Evolutionary conservation across 1,140 invertebrate species (phyloP), one percentile per base, ranked within the genome.

Genomic region (Oreohelix idahoensis): DNA sequence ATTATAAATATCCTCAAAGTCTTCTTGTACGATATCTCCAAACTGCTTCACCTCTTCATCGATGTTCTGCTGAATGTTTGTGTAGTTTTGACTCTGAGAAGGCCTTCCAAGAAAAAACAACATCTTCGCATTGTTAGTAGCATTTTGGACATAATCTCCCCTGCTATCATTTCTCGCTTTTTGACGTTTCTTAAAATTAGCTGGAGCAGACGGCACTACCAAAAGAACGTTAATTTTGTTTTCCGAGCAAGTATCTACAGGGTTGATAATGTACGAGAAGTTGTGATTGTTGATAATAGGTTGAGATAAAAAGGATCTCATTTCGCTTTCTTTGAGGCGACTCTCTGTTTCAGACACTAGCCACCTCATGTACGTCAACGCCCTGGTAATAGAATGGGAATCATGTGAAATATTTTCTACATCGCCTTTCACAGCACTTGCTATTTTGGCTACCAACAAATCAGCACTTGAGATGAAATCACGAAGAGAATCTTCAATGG

Each of bases 11-110:
- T 97, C 96, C n/a, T 93, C 83, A 91, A 97, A 97, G 86, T 94
- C 95, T n/a, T 95, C 96, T 93, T 96, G 95, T 45, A 97, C 93
- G 81, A 97, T 93, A 89, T 97, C 96, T n/a, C 93, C 91, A 86
- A 95, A 94, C 0, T 85, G 86, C 0, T 87, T 87, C 87, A 94
- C 94, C 91, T 97, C 96, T 32, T 53, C 70, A 17, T 66, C 58
- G 20, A 86, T 39, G 42, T 39, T 32, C 20, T 63, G 23, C 36
- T 85, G 66, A 10, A 78, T 29, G 10, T 42, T 29, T 4, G 39
- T 51, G 11, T 2, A 4, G 1, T 36, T 53, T 77, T 73, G 20
- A 58, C 71, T 58, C 2, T 20, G 13, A 8, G 4, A 20, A n/a
- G 79, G 70, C 51, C 36, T 42, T 1, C 84, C 84, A 42, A 85